Conservation (phyloP, 2,113 vertebrate genomes). For the Sminthopsis crassicaudata region DNA sequence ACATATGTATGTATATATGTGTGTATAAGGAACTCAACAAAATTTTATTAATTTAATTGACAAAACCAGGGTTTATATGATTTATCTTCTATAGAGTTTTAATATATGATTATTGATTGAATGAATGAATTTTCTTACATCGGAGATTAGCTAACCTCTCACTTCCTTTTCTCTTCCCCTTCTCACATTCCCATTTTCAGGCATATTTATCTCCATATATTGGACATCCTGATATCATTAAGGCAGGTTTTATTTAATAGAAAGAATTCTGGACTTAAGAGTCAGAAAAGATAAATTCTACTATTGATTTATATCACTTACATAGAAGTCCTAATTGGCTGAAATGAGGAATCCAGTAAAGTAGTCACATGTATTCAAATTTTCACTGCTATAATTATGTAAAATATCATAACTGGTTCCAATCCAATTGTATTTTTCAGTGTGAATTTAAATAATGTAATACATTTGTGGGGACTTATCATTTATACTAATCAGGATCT, state of each 20-base stretch:
- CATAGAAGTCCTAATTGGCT: background rate
- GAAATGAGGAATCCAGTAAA: background rate
- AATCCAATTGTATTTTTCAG: background rate
- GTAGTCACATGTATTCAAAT: background rate
- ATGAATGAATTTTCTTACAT: background rate
- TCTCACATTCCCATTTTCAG: background rate
- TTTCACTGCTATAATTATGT: background rate
- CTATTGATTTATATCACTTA: background rate
- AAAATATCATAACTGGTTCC: background rate
- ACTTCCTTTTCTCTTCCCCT: background rate
- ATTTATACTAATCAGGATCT: background rate
- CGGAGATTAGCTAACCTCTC: background rate
- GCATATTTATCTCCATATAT: background rate
- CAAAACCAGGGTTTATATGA: background rate
- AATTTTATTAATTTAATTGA: background rate
- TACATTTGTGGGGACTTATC: background rate
- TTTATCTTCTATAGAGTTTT: background rate
- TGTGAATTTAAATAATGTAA: background rate
- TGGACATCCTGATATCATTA: background rate
- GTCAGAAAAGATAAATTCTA: background rate
- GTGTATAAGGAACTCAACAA: background rate
- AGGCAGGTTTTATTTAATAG: background rate
- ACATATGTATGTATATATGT: no score
- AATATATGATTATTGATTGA: background rate
- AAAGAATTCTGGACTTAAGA: background rate